These are phyloP conservation scores for Drosophila kokeensis DNA, from an alignment of 2,888 invertebrate species.

Conservation along the genomic window DNA sequence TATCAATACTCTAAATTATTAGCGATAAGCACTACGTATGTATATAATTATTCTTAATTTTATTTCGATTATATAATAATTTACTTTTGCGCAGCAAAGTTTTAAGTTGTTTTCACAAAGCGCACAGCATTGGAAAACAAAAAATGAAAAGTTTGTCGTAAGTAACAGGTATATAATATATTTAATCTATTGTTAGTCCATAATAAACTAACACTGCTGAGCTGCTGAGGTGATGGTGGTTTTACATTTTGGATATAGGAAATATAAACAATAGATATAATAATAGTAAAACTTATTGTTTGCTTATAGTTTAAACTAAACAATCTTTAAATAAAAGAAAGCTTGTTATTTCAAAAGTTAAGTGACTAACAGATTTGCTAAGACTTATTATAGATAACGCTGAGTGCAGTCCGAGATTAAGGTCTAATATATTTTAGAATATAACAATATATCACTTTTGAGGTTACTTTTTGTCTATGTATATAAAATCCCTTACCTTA, in stretches of 20 bases:
- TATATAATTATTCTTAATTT: constrained; percentile 27
- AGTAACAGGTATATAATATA: neutral
- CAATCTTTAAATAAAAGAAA: constrained; percentile 1
- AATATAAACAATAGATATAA: constrained; percentile 2
- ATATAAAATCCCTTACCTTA: constrained; percentile 50
- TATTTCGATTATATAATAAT: constrained; percentile 10
- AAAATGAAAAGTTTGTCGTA: neutral
- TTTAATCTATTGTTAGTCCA: constrained; percentile 11
- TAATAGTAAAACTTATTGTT: too few species aligned
- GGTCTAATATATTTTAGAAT: constrained; percentile 10
- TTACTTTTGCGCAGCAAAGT: constrained; percentile 1
- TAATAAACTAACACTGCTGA: constrained; percentile 4
- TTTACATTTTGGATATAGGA: neutral
- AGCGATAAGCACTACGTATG: constrained; percentile 38
- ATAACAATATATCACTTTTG: neutral
- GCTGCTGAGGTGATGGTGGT: constrained; percentile 20
- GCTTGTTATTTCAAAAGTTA: constrained; percentile 16
- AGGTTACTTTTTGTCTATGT: constrained; percentile 42
- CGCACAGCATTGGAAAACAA: constrained; percentile 5
- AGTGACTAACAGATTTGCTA: constrained; percentile 43
- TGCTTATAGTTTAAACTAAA: neutral
- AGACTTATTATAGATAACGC: constrained; percentile 9
- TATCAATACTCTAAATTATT: neutral
- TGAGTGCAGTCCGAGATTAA: constrained; percentile 5
- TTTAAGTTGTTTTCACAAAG: constrained; percentile 11